phyloP scores from a whole-genome alignment of 2,797 vertebrate genomes.

The Babyrousa celebensis region DNA sequence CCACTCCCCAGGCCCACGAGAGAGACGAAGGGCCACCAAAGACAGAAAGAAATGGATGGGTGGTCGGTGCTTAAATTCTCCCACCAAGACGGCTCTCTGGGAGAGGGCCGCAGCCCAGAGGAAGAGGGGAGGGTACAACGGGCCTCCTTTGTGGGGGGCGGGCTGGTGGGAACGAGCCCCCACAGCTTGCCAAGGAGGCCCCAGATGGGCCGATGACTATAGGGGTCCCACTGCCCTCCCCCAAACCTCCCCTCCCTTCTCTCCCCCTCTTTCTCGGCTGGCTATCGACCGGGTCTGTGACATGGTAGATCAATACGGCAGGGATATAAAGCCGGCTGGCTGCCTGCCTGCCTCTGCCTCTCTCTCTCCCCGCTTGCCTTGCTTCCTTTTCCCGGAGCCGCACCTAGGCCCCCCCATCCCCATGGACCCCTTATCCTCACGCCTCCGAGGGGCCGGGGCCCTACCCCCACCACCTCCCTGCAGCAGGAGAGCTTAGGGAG shows the following conservation, averaged over 20 bases:
- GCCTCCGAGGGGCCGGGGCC: slow-evolving; percentile 69
- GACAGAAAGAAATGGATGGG: background rate
- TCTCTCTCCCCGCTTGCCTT: slow-evolving; percentile 84
- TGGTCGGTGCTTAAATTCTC: background rate
- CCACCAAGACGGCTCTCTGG: background rate
- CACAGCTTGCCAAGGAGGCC: slow-evolving; percentile 64
- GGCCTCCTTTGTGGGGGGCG: background rate
- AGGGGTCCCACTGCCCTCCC: slow-evolving; percentile 83
- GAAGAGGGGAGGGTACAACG: background rate
- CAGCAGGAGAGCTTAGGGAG: slow-evolving; percentile 78
- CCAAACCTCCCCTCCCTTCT: slow-evolving; percentile 86
- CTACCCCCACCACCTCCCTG: background rate
- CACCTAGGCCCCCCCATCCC: slow-evolving; percentile 76
- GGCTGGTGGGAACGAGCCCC: background rate
- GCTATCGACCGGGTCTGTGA: slow-evolving; percentile 95
- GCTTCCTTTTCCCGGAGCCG: slow-evolving; percentile 87
- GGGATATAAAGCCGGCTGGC: slow-evolving; percentile 94
- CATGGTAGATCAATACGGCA: slow-evolving; percentile 97
- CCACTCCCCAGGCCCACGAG: background rate
- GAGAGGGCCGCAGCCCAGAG: slow-evolving; percentile 9
- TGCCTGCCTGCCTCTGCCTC: slow-evolving; percentile 87
- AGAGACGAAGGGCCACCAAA: background rate
- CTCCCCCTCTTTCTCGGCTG: slow-evolving; percentile 92
- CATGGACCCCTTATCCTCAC: slow-evolving; percentile 58
- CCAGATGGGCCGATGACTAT: slow-evolving; percentile 79